These are phyloP conservation scores for Syrmaticus mikado DNA, from an alignment of 2,113 vertebrate species.

Conservation along the genomic window DNA sequence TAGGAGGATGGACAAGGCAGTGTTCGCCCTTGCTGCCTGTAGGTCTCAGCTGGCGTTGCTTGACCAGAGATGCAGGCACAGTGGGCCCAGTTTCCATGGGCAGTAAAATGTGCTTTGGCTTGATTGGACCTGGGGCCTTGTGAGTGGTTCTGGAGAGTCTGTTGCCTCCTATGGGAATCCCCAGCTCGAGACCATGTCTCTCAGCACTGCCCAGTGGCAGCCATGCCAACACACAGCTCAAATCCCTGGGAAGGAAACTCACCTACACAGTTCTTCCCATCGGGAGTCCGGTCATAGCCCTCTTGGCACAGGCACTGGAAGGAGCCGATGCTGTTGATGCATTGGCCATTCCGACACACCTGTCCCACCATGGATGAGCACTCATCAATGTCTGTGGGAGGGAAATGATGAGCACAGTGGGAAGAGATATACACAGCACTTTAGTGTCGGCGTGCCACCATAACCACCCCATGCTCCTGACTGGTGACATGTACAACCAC, in stretches of 20 bases:
- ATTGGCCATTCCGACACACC: slow-evolving; percentile 91
- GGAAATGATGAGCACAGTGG: not conserved
- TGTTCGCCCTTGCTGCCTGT: accelerated
- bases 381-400: slow-evolving; percentile 86
- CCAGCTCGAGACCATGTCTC: accelerated
- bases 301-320: slow-evolving; percentile 93
- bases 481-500: accelerated
- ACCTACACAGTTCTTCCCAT: slow-evolving; percentile 94
- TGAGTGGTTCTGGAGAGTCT: not conserved
- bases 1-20: not conserved
- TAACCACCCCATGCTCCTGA: not conserved
- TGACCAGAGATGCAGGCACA: not conserved
- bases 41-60: not conserved
- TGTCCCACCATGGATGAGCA: slow-evolving; percentile 87
- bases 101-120: not conserved
- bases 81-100: not conserved
- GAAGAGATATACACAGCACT: not conserved
- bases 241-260: slow-evolving; percentile 24
- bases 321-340: slow-evolving; percentile 90
- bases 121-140: not conserved
- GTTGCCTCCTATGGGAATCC: not conserved
- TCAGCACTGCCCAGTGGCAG: not conserved
- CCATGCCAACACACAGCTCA: not conserved
- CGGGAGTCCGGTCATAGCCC: slow-evolving; percentile 90
- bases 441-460: not conserved